Base-by-base conservation (phyloP, 1,140 invertebrate species). In the Lineus longissimus region DNA sequence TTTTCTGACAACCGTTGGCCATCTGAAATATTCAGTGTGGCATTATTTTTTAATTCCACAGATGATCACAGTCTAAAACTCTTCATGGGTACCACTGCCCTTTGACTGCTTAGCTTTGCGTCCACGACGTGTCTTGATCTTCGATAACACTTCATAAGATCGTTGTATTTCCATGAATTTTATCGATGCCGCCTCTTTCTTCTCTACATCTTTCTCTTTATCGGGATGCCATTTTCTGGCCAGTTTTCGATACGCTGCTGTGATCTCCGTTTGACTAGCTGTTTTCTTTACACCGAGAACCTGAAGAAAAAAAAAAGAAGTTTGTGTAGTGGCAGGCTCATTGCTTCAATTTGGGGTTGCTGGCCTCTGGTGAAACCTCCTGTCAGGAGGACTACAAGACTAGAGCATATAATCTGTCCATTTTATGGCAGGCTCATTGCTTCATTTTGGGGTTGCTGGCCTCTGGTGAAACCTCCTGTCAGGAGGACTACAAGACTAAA, bases 221-320 rank as follows among this genome's bases (percentile, higher is more conserved):
- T 98, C 95, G 0, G 95, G 95, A 84, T 98, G 95, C 81, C 89
- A 89, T 77, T 94, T 88, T n/a, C 89, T 87, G 0, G 92, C 93
- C 0, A 97, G 80, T 33, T 86, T 84, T 55, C 92, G 81, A 87
- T 93, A 97, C 59, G 84, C 87, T 0, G 87, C 73, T 0, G 90
- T 93, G 2, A 98, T 93, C 74, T 95, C 91, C 55, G 90, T 86
- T 76, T 95, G 91, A 27, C 88, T 89, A 0, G 93, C 88, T 0
- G 87, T 87, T 47, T 86, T 85, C 19, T 87, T 84, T 0, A 97
- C 73, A 0, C 86, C 91, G 0, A 97, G 79, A 0, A 93, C 87
- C 90, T 91, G 70, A 9, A 70, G 62, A 55, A 41, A 41, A 40
- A 51, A 51, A 23, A 7, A 51, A 51, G n/a, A 19, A 4, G n/a